Evolutionary conservation across 23 tunicate genomes (phyloP).

Genomic region (Trididemnum clinides): DNA sequence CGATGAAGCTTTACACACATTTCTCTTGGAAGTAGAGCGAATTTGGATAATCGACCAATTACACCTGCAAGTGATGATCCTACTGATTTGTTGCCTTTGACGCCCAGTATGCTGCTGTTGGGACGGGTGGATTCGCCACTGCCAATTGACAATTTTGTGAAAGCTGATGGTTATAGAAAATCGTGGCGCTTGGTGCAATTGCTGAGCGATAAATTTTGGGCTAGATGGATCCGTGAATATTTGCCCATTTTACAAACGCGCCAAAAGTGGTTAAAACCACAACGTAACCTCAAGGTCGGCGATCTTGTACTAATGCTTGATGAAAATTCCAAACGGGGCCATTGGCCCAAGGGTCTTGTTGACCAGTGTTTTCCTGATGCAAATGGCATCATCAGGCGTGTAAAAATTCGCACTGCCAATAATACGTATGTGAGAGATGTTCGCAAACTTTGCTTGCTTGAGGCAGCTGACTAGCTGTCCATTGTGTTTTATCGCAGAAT

Average conservation of each 20-base stretch:
- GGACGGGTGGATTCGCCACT: conserved; percentile 15
- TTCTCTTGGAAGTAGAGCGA: neutral
- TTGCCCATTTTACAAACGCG: conserved; percentile 22
- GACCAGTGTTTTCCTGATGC: conserved; percentile 5
- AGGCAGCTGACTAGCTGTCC: neutral
- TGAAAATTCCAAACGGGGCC: conserved; percentile 14
- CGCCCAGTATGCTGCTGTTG: conserved; percentile 7
- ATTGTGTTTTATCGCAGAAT: too few relatives aligned
- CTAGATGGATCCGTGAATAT: conserved; percentile 10
- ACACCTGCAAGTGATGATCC: conserved; percentile 23
- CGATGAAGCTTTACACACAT: neutral
- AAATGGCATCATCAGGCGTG: conserved; percentile 7
- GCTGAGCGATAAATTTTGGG: conserved; percentile 13
- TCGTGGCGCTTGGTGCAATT: conserved; percentile 2
- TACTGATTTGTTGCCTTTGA: neutral
- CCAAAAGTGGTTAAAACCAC: conserved; percentile 24
- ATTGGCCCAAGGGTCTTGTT: conserved; percentile 40
- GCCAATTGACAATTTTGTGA: conserved; percentile 23
- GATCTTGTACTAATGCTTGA: conserved; percentile 25
- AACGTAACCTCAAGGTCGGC: conserved; percentile 23
- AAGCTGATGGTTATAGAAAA: conserved; percentile 32
- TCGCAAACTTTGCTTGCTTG: conserved; percentile 3
- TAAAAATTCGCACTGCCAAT: neutral
- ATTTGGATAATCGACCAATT: neutral
- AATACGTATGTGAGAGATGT: conserved; percentile 6